A percentile compares a stretch with the other conserved stretches of the same genome.
Evolutionary conservation across 1,140 invertebrate species (phyloP).

Genomic region (Charaxes varanes): DNA sequence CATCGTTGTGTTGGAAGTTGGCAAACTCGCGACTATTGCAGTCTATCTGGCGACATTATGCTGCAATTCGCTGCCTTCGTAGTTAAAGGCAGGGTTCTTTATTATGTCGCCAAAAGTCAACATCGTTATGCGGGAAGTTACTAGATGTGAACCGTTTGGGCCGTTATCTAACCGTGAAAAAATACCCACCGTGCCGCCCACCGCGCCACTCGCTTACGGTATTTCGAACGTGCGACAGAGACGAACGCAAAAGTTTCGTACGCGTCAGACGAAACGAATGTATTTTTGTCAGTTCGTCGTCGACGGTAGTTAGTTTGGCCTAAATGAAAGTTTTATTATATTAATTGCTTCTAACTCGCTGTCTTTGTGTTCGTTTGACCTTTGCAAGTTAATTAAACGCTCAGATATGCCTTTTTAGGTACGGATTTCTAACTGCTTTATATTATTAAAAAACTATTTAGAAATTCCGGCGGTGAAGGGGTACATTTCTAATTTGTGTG

Average conservation of each 20-base stretch:
- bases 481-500: too few relatives aligned
- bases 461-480: too few relatives aligned
- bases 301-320: slow-evolving; percentile 29
- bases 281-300: slow-evolving; percentile 34
- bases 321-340: slow-evolving; percentile 53
- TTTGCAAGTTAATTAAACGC: slow-evolving; percentile 19
- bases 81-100: too few relatives aligned
- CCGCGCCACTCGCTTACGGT: slow-evolving; percentile 48
- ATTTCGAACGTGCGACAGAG: slow-evolving; percentile 52
- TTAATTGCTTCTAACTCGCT: slow-evolving; percentile 38
- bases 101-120: slow-evolving; percentile 36
- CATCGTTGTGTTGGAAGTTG: too few relatives aligned
- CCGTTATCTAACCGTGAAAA: slow-evolving; percentile 61
- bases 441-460: too few relatives aligned
- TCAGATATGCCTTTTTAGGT: too few relatives aligned
- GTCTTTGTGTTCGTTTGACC: slow-evolving; percentile 21
- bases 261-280: slow-evolving; percentile 28
- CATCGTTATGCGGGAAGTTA: slow-evolving; percentile 27
- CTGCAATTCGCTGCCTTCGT: too few relatives aligned
- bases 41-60: too few relatives aligned
- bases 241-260: slow-evolving; percentile 18
- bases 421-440: too few relatives aligned
- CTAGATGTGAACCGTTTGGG: slow-evolving; percentile 40
- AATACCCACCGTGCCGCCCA: slow-evolving; percentile 48
- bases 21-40: too few relatives aligned